Conservation (phyloP, 2,113 vertebrate species). For the Megaceryle torquata region DNA sequence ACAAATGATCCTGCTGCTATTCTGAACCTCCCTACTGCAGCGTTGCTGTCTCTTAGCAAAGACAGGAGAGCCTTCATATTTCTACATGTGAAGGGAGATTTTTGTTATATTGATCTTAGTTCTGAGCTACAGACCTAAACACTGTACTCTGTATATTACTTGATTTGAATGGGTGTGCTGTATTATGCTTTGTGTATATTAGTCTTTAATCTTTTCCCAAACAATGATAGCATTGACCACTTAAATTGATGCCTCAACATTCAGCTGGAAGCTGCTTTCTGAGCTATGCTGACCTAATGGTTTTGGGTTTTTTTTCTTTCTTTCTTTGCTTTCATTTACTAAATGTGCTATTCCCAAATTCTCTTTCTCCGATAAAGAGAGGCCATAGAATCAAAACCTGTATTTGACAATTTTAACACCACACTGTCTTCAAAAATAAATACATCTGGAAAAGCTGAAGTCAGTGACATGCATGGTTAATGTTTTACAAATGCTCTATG, state of each 20-base stretch:
- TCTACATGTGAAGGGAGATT: neutral
- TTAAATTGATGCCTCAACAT: neutral
- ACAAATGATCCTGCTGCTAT: neutral
- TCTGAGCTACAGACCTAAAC: neutral
- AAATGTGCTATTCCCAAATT: neutral
- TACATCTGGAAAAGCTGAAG: neutral
- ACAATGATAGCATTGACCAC: neutral
- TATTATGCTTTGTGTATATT: neutral
- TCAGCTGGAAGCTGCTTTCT: neutral
- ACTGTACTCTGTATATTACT: accelerated
- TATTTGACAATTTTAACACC: neutral
- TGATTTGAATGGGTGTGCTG: neutral
- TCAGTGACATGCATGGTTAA: neutral
- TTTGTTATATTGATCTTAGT: neutral
- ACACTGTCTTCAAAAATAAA: neutral
- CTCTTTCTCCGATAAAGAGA: neutral
- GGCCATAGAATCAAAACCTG: neutral
- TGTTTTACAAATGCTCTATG: neutral
- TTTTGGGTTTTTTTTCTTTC: neutral
- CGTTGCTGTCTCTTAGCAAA: neutral
- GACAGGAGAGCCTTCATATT: neutral
- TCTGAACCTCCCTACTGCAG: neutral
- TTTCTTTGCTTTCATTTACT: neutral
- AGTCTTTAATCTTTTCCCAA: neutral
- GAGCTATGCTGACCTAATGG: neutral